These are phyloP conservation scores for Bubalus kerabau DNA, from an alignment of 2,113 vertebrate genomes.

Conservation along the genomic window DNA sequence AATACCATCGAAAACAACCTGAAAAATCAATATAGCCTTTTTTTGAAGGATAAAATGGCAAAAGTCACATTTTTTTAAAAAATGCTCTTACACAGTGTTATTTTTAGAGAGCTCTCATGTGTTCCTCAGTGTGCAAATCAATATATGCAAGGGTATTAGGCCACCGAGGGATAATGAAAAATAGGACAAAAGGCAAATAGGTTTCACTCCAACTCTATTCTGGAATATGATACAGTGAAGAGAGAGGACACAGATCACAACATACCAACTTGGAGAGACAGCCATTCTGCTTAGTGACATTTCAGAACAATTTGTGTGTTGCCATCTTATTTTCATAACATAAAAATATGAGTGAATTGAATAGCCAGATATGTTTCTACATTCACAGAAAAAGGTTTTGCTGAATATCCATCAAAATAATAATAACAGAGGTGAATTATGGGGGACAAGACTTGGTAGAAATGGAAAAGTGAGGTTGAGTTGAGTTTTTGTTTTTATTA, in stretches of 20 bases:
- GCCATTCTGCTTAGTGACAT: fast-evolving
- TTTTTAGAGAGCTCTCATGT: background rate
- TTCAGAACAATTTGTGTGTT: background rate
- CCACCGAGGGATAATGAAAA: fast-evolving
- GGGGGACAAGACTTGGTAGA: background rate
- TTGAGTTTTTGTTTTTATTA: background rate
- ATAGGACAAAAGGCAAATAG: background rate
- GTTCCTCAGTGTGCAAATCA: background rate
- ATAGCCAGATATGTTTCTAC: background rate
- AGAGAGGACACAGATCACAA: background rate
- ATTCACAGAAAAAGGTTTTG: background rate
- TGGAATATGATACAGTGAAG: background rate
- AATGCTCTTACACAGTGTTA: background rate
- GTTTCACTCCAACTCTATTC: background rate
- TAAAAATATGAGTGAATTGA: background rate
- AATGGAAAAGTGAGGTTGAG: background rate
- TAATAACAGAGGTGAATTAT: background rate
- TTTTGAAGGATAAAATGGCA: background rate
- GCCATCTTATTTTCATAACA: background rate
- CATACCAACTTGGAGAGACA: fast-evolving
- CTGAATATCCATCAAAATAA: background rate
- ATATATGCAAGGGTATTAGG: background rate
- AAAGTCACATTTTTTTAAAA: background rate
- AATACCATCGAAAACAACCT: background rate
- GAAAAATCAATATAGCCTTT: background rate